Base-by-base conservation (phyloP, 2,113 vertebrate species). In the Bombycilla garrulus region DNA sequence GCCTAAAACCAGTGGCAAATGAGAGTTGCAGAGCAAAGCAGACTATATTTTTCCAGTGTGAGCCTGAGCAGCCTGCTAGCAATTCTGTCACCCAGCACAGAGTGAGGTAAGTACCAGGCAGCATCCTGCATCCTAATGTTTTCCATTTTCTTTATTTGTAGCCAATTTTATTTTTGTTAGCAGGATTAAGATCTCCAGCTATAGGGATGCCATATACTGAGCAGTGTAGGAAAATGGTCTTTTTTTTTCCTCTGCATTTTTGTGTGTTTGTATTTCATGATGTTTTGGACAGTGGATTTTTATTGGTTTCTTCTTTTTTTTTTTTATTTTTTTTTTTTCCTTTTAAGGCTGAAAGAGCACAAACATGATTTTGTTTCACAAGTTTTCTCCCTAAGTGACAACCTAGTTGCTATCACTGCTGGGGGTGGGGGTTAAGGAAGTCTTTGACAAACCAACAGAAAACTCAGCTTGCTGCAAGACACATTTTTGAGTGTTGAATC, bases 321-420 rank as follows among this genome's bases (percentile, higher is more conserved):
- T 18, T 6, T 8, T 3, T 12, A n/a, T n/a, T 15, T 33, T 19
- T 38, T 4, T 21, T 15, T 3, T 8, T 10, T 11, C 5, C 5
- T 62, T 84, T 91, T 13, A 60, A 82, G 14, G 25, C 62, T 69
- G 66, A 62, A 92, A 88, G 44, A 77, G 25, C 38, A 77, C n/a
- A 86, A 88, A 54, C 15, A 31, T 14, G 12, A 38, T 80, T 90
- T 93, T 82, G 10, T 26, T 86, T 86, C 70, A 24, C 18, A 53
- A 12, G 26, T 76, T 88, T 47, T 86, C 38, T 48, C 40, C 64
- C 28, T 7, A 64, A 64, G 38, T 76, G 70, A 47, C 74, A 80
- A 45, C 18, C 28, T 47, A 42, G 53, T 18, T 92, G 74, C 23
- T 72, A 14, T 60, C 76, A 38, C 36, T 89, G 29, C 66, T 72